A percentile compares a stretch with the other conserved stretches of the same genome.
phyloP scores from a whole-genome alignment of 2,113 vertebrate species.

The Morone saxatilis region DNA sequence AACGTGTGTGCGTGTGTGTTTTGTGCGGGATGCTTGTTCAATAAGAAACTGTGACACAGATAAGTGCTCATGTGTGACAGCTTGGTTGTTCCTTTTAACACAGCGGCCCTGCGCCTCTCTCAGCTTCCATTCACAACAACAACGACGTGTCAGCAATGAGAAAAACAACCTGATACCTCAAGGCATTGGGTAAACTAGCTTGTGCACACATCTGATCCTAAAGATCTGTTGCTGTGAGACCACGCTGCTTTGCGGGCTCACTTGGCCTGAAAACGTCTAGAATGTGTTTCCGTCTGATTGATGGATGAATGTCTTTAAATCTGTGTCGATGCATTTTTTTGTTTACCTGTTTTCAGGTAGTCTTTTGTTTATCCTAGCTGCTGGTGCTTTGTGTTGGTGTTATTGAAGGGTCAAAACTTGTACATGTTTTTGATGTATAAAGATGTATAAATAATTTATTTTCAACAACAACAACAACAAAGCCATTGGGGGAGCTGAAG shows the following conservation, averaged over 20 bases:
- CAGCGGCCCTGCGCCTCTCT: conserved; percentile 6
- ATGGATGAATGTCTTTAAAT: conserved; percentile 28
- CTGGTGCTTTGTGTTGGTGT: neutral
- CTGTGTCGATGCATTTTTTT: neutral
- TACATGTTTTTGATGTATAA: neutral
- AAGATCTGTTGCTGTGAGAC: conserved; percentile 30
- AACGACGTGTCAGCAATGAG: conserved; percentile 38
- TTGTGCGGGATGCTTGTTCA: conserved; percentile 15
- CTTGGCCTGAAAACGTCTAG: conserved; percentile 42
- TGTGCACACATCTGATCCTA: conserved; percentile 17
- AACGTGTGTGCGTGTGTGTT: neutral
- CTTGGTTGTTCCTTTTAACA: conserved; percentile 58
- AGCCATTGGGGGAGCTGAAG: neutral
- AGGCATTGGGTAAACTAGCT: conserved; percentile 15
- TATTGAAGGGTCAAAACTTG: neutral
- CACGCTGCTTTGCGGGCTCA: conserved; percentile 7
- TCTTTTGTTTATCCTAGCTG: neutral
- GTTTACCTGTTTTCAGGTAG: conserved; percentile 21
- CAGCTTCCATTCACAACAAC: conserved; percentile 36
- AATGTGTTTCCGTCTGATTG: conserved; percentile 11
- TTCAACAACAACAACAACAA: neutral
- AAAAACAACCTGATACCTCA: conserved; percentile 32
- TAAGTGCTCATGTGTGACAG: conserved; percentile 60
- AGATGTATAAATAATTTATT: neutral
- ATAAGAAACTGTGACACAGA: conserved; percentile 57